Evolutionary conservation across 2,888 invertebrate species (phyloP), one percentile per base, ranked within the genome.

Genomic region (Troides helena): DNA sequence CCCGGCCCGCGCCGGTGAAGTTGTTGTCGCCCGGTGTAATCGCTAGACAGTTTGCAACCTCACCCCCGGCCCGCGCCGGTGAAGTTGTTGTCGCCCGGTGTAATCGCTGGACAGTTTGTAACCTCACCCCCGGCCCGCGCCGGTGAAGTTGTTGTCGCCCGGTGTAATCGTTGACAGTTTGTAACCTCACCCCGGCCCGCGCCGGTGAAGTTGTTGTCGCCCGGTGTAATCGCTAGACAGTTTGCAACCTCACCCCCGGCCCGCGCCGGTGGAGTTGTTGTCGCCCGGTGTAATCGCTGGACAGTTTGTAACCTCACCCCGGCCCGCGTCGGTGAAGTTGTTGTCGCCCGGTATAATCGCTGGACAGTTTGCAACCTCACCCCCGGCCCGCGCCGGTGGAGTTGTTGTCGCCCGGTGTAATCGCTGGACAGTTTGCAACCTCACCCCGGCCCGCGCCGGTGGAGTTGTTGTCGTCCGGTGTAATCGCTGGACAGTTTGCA

Each of bases 301-400:
- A 64, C 62, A 62, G 61, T 67, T 63, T 60, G 70, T n/a, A 23
- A 46, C 62, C 58, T 66, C 66, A 61, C 53, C 61, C 0, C 39
- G 50, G 5, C 14, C 14, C 7, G 50, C 14, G 50, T 0, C 50
- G 50, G 61, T 60, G 62, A 46, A 58, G 66, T 67, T 68, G 64
- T 67, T 53, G 58, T 65, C 66, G 57, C 39, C 30, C 30, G 30
- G 30, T 30, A 5, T 30, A 30, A 30, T 30, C 3, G 30, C 30
- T 30, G 0, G 0, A 64, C 59, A 62, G 61, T 67, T 63, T 60
- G 70, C 25, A 23, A 46, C 62, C 58, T 66, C 66, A 61, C 53
- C 61, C 17, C 0, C 39, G 50, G 5, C 50, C 14, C 7, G 50
- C 14, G 50, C 6, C 50, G 50, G 61, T 60, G 62, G 53, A 53